A percentile compares a stretch with the other conserved stretches of the same genome.
phyloP scores from a whole-genome alignment of 2,888 invertebrate genomes.

The Conomelus anceps region DNA sequence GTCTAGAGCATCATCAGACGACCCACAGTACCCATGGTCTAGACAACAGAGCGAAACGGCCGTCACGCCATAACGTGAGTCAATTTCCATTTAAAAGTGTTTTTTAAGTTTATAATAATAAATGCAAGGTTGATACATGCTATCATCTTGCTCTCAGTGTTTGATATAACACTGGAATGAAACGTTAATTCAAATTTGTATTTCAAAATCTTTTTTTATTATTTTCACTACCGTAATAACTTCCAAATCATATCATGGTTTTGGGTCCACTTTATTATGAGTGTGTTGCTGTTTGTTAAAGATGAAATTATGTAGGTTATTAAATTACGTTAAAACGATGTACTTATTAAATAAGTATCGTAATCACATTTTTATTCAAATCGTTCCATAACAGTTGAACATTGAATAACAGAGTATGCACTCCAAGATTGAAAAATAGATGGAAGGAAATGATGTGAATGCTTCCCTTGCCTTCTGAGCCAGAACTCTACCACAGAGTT shows the following conservation, averaged over 20 bases:
- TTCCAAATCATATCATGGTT: neutral
- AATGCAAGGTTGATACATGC: neutral
- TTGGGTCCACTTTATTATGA: neutral
- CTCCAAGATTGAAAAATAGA: slow-evolving; percentile 5
- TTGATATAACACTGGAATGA: no score
- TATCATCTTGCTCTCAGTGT: neutral
- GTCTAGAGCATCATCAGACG: no score
- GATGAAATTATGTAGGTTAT: neutral
- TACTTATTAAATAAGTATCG: no score
- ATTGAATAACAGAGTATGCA: no score
- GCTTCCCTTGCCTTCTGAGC: slow-evolving; percentile 21
- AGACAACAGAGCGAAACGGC: no score
- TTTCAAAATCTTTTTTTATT: neutral
- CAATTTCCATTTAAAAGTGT: no score
- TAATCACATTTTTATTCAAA: neutral
- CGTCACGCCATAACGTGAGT: no score
- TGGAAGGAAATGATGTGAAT: slow-evolving; percentile 2
- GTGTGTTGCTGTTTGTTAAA: neutral
- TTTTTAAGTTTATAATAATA: neutral
- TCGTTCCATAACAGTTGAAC: neutral
- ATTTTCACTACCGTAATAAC: neutral
- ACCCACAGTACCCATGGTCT: no score
- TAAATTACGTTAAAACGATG: no score
- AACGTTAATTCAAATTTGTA: neutral
- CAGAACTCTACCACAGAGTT: slow-evolving; percentile 24